Evolutionary conservation across 2,888 invertebrate genomes (phyloP), one percentile per base, ranked within the genome.

Genomic region (Subacronicta megacephala): DNA sequence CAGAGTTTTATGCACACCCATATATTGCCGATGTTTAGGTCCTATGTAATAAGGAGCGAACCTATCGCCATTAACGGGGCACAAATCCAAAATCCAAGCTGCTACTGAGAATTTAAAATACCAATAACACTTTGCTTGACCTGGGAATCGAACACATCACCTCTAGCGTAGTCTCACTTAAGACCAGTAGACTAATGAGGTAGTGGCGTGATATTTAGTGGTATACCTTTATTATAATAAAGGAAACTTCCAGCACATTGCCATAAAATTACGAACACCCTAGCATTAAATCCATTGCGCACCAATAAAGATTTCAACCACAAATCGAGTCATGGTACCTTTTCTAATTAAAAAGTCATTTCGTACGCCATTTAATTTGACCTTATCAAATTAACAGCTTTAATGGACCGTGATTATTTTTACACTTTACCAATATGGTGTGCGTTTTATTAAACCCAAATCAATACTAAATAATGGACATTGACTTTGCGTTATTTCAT

Each of bases 341-440:
- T 44, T 46, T 53, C 37, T 50, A 66, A 66, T 71, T 54, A 56
- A 71, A 71, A 75, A 45, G 41, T 44, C 52, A 1, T 58, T 56
- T 42, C 36, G 54, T 43, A 20, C 47, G 3, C 40, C 57, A 62
- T 62, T 67, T 49, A 53, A 62, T 67, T 67, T 56, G 26, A 53
- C 62, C 43, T 55, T 57, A 38, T 46, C 59, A 51, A 75, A 55
- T 72, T 42, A 72, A 57, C 55, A 43, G 41, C 36, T 35, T 41
- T 36, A 66, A 54, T 52, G 35, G 40, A 15, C 18, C 52, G 54
- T 62, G 12, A 67, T 67, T 62, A 75, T 43, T 53, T 60, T 36
- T 50, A 53, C 52, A 55, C 44, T 37, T 45, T 45, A 23, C 31
- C 55, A 33, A 53, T 31, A n/a, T 50, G n/a, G n/a, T n/a, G 17